Percentiles rank a stretch among this genome's conserved stretches.
phyloP scores from a whole-genome alignment of 2,113 vertebrate species.

The Odontophorus gujanensis region DNA sequence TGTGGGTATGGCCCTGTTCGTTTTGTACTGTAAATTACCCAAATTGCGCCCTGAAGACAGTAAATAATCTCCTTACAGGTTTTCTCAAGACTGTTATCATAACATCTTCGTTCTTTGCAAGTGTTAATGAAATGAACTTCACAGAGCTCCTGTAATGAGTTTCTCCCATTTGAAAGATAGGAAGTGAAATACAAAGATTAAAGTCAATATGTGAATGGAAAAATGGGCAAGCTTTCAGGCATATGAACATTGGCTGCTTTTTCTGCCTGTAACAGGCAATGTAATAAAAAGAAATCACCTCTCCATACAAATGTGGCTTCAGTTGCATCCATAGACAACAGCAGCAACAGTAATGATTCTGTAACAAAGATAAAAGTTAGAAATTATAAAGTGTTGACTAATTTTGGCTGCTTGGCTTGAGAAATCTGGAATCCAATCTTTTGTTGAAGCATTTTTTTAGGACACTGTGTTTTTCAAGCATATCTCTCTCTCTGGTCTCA shows the following conservation, averaged over 20 bases:
- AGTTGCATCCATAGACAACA: background rate
- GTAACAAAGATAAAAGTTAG: slow-evolving; percentile 13
- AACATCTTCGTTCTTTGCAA: slow-evolving; percentile 24
- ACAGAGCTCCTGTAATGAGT: background rate
- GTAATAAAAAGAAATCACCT: background rate
- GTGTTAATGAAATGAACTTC: slow-evolving; percentile 36
- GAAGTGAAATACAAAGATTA: slow-evolving; percentile 35
- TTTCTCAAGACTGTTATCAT: background rate
- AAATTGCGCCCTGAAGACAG: background rate
- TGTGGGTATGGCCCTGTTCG: background rate
- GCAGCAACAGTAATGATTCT: background rate
- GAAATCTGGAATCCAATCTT: background rate
- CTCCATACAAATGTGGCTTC: background rate
- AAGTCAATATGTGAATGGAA: slow-evolving; percentile 10
- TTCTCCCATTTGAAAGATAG: slow-evolving; percentile 33
- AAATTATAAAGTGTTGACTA: background rate
- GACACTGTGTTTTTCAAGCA: background rate
- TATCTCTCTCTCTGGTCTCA: background rate
- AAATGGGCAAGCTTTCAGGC: slow-evolving; percentile 12
- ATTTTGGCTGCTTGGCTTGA: background rate
- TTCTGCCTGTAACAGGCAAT: background rate
- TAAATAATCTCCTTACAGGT: slow-evolving; percentile 3
- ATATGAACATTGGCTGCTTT: background rate
- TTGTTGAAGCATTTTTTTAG: background rate
- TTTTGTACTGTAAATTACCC: background rate